Evolutionary conservation across 1,140 invertebrate genomes (phyloP), one percentile per base, ranked within the genome.

Genomic region (Macrosteles quadrilineatus): DNA sequence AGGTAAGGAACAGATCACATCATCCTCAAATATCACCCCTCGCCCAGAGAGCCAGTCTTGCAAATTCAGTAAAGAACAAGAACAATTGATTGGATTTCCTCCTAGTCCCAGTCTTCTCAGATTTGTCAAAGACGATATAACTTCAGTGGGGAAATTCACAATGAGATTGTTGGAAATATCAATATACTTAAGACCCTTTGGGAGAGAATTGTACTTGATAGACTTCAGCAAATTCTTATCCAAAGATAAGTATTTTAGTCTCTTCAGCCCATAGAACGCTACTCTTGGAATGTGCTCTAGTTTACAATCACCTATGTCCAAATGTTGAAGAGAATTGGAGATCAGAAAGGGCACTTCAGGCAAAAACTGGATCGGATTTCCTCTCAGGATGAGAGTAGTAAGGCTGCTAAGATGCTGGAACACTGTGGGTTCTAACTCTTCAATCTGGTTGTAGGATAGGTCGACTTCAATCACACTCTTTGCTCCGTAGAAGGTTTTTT

Each of bases 381-480:
- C 72, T 59, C 74, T 69, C 11, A 77, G 66, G 43, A 67, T 68
- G 6, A 75, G 65, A 14, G 40, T 67, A 30, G 40, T 57, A 11
- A 77, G 64, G 36, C 68, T 69, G 9, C 27, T 47, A 12, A 74
- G 47, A 19, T 59, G 30, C 19, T 70, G 69, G 40, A 75, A 77
- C 12, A 73, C 71, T 23, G 67, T 45, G 0, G 87, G 85, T 57
- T 91, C 83, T 11, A 96, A 78, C 1, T 82, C 85, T 31, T 81
- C 82, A 3, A 97, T 87, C 1, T 83, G 82, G 77, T 97, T 97
- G 69, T 85, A 84, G 0, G 92, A 92, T 53, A 96, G 80, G 78
- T 97, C 92, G 32, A 97, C 81, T 79, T 96, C 92, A 32, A 95
- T 92, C 47, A 96, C 83, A 68, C 94, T 90, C 53, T 85, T 84